Base-by-base conservation (phyloP, 2,113 vertebrate genomes). In the Pedetes capensis region DNA sequence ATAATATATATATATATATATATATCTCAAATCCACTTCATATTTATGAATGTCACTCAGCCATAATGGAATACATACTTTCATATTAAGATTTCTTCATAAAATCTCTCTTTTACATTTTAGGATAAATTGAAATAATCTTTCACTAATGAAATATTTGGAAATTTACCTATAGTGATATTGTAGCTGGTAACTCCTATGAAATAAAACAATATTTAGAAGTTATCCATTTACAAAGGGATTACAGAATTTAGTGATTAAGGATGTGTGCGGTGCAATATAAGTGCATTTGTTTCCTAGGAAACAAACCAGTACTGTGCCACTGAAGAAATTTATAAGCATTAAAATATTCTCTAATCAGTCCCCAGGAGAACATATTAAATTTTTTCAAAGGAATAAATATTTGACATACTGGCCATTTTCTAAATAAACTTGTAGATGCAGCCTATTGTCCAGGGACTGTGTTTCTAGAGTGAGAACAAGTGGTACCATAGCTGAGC, bases 291-390 rank as follows among this genome's bases (percentile, higher is more conserved):
- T 98, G 98, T 98, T 98, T 98, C 98, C 98, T 98, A 98, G 98
- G 98, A 98, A 98, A 98, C 98, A 98, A 98, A 98, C 96, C 97
- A 97, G 97, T 96, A 96, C 94, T 97, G 92, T 98, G 95, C 76
- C 96, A 97, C 95, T 89, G 95, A 98, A 98, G 97, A 98, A 98
- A 98, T 98, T 97, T 98, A 95, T 98, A 98, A 98, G 98, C 97
- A 97, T 98, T 98, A 98, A 98, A 98, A 98, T 98, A 98, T 98
- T 98, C 98, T 98, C 95, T 98, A 98, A 98, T 98, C 98, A 98
- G 97, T 89, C 94, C 97, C 97, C 98, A 97, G 95, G 97, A 98
- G 98, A 98, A 98, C 97, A 96, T 96, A 98, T 96, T 98, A 98
- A 97, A 98, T 92, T 96, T 98, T 98, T 98, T 97, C 97, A 98